These are phyloP conservation scores for Sebastes matsubarae DNA, from an alignment of 2,797 vertebrate species.

Conservation along the genomic window DNA sequence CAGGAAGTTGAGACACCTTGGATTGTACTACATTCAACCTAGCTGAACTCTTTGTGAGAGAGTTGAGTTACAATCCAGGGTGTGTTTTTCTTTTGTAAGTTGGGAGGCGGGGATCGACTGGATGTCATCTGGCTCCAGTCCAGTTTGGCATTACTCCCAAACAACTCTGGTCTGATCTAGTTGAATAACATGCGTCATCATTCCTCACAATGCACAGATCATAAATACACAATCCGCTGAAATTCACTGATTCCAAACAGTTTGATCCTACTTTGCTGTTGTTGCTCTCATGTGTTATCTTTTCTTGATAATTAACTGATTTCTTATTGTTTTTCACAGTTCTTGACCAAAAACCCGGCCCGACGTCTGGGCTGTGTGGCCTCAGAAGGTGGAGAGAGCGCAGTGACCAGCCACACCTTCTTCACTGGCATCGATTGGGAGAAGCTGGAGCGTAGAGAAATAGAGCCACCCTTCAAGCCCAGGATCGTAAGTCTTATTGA, in stretches of 20 bases:
- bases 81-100: slow-evolving; percentile 12
- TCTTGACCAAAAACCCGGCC: slow-evolving; percentile 93
- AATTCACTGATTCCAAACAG: neutral
- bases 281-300: neutral
- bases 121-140: slow-evolving; percentile 34
- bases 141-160: slow-evolving; percentile 30
- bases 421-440: slow-evolving; percentile 92
- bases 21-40: neutral
- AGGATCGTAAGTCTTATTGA: slow-evolving; percentile 89
- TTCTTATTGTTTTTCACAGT: slow-evolving; percentile 74
- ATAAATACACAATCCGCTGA: neutral
- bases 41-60: slow-evolving; percentile 33
- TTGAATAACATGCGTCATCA: neutral
- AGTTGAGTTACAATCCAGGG: slow-evolving; percentile 4
- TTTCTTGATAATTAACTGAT: neutral
- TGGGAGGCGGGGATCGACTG: slow-evolving; percentile 30
- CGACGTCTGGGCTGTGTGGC: slow-evolving; percentile 89
- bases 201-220: neutral
- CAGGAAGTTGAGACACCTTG: slow-evolving; percentile 35
- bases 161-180: slow-evolving; percentile 21
- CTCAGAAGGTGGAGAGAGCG: slow-evolving; percentile 87
- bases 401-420: slow-evolving; percentile 89
- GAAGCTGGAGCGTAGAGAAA: slow-evolving; percentile 88
- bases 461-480: slow-evolving; percentile 95
- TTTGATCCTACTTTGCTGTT: neutral